Base-by-base conservation (phyloP, 30 jellyfish, hydroid and myxozoan genomes). In the Catostylus mosaicus region DNA sequence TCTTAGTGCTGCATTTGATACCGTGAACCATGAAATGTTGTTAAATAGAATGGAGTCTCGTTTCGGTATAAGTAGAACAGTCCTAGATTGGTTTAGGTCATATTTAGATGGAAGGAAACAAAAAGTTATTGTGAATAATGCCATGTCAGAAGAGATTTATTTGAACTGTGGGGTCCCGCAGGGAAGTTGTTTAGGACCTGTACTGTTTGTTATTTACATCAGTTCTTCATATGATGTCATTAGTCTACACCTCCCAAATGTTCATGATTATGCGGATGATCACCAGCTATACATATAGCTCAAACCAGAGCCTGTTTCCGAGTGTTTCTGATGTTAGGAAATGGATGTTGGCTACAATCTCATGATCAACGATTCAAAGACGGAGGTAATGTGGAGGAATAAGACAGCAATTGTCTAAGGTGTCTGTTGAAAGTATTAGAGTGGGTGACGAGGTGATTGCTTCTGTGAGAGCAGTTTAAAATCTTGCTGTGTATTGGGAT, bases 231-330 rank as follows among this genome's bases (percentile, higher is more conserved):
- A 52, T 82, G 86, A 67, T 69, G 74, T 82, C 86, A 82, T 82
- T 70, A 69, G 78, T 67, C 79, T 67, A 82, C 86, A 82, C 70
- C 75, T 80, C 62, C 92, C 86, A 68, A 50, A 68, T 69, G 92
- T 82, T 50, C 92, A 82, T 82, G 92, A 87, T 51, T 82, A 82
- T 82, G 78, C 86, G 18, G 87, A 70, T 38, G 78, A 82, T 56
- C 86, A 82, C 54, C 92, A 82, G 86, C 86, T 69, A 23, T 82
- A 66, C 64, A 78, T 78, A 78, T 78, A 50, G 82, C 37, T 78
- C 89, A 78, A 78, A 63, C 73, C 89, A 59, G 89, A 66, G 75
- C 84, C 76, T 9, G 91, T 64, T 45, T 50, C 83, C 30, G 62
- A 65, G 91, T 80, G 77, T 80, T 46, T 61, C 80, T 60, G 83